Base-by-base conservation (phyloP, 2,888 invertebrate genomes). In the Erpobdella octoculata region DNA sequence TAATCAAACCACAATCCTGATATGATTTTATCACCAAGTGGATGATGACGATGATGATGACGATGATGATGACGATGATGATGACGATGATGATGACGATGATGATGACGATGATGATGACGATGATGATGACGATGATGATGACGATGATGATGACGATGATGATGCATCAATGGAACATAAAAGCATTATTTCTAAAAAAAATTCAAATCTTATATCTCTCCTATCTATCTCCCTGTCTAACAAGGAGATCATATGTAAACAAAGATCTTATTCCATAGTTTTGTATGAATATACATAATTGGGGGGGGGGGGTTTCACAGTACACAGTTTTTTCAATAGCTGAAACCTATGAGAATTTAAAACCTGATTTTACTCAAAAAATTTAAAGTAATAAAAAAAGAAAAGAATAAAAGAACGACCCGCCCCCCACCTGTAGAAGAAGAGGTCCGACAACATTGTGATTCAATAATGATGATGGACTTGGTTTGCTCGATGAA, bases 401-500 rank as follows among this genome's bases (percentile, higher is more conserved):
- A n/a, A n/a, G n/a, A n/a, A n/a, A n/a, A n/a, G 28, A 53, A 53
- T 25, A 4, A 1, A 25, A 12, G 28, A 53, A 48, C 18, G 18
- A 41, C 9, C 9, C 21, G 21, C 21, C 28, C 28, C 53, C 9
- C 8, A 69, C 69, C 69, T 69, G 69, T 35, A 69, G 35, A 31
- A 69, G 58, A 31, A 69, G 69, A 31, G 69, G 69, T 18, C 69
- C 69, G 33, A 69, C 69, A n/a, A 69, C 58, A 46, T 53, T 68
- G 58, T 69, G 69, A 33, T 69, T 69, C 46, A 69, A n/a, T 33
- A 69, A 46, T 33, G 69, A 69, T 15, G 69, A 69, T 18, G 69
- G 69, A 58, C 58, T 58, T 21, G 69, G 69, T 37, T 69, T 69
- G 69, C 69, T 69, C 3, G 69, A 69, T 12, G 69, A 69, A 3